phyloP scores from a whole-genome alignment of 2,888 invertebrate species.

The Nephrotoma appendiculata region DNA sequence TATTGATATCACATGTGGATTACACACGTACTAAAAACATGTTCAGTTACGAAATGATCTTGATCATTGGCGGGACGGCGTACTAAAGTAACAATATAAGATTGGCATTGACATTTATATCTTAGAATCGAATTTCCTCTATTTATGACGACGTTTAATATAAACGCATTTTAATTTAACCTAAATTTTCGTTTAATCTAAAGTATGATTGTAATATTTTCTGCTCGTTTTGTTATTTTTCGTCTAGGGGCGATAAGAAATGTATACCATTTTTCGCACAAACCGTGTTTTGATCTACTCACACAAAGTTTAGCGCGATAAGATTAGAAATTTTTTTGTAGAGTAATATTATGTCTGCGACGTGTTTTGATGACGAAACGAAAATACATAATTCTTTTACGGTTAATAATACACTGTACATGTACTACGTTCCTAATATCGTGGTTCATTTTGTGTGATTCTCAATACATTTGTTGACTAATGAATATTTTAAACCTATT shows the following conservation, averaged over 20 bases:
- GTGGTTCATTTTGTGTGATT: background rate
- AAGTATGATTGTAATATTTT: background rate
- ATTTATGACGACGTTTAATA: too few species aligned
- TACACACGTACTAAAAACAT: background rate
- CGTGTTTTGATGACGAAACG: background rate
- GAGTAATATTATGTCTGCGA: background rate
- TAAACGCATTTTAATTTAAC: background rate
- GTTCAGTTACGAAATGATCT: background rate
- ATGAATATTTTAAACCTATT: background rate
- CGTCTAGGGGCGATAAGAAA: background rate
- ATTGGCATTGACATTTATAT: background rate
- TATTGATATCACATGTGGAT: background rate
- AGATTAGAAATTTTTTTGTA: background rate
- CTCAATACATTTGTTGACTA: background rate
- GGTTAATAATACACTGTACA: too few species aligned
- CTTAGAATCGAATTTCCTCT: background rate
- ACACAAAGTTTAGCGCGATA: background rate
- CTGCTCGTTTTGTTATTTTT: background rate
- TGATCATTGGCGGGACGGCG: background rate
- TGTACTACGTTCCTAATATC: too few species aligned
- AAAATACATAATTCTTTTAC: too few species aligned
- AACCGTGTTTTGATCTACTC: background rate
- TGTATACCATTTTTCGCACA: background rate
- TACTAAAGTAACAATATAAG: background rate
- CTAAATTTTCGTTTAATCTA: background rate